Conservation (phyloP, 2,113 vertebrate genomes). For the Alectura lathami region DNA sequence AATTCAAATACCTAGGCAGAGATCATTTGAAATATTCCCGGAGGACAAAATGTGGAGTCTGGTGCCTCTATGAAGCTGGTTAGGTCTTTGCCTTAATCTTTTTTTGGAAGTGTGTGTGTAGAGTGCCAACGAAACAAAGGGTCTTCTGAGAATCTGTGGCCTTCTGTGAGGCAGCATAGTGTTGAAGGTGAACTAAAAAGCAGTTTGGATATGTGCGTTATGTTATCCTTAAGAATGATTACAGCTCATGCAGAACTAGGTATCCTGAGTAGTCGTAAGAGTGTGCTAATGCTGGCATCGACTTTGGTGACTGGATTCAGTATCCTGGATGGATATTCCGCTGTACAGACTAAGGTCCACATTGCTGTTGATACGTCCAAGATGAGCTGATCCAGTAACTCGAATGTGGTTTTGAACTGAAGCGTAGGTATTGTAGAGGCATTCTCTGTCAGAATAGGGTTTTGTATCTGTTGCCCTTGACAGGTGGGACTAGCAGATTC, state of each 20-base stretch:
- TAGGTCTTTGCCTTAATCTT: neutral
- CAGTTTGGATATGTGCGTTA: neutral
- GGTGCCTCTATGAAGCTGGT: neutral
- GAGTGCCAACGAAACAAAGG: neutral
- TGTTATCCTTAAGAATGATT: neutral
- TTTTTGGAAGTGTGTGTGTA: neutral
- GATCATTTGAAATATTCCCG: neutral
- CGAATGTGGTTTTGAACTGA: neutral
- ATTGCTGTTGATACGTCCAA: neutral
- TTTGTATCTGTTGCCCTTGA: neutral
- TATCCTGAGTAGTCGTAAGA: neutral
- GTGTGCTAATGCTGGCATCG: neutral
- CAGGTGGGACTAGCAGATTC: neutral
- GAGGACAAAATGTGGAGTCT: neutral
- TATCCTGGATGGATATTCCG: neutral
- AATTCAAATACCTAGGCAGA: neutral
- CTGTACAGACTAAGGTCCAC: neutral
- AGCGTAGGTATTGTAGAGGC: neutral
- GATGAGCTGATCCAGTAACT: neutral
- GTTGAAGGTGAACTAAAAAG: neutral
- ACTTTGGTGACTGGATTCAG: neutral
- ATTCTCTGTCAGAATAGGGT: neutral
- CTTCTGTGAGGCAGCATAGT: neutral
- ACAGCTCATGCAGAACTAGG: neutral
- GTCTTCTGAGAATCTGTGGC: neutral